Evolutionary conservation across 2,888 invertebrate species (phyloP), one percentile per base, ranked within the genome.

Genomic region (Cephonodes hylas): DNA sequence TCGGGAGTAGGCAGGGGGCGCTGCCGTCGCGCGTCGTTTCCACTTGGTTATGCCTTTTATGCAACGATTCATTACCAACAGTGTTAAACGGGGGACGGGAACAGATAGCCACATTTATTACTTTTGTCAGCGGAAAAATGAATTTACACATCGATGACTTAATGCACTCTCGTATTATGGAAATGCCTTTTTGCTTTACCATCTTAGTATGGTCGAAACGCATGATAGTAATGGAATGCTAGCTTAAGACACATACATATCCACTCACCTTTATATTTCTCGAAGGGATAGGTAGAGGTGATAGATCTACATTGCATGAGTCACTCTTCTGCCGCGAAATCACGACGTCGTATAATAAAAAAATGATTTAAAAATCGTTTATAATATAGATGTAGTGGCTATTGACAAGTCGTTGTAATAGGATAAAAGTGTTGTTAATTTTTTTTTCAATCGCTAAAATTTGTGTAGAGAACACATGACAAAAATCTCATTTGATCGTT

Each of bases 101-200:
- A 90, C 88, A 89, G 90, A 91, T 91, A 89, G 88, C 79, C 83
- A 81, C 89, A 86, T 90, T 91, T 91, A 91, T 91, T 89, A 86
- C 91, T 91, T 88, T 91, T 91, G 91, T 91, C 91, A 90, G 91
- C 91, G 86, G 88, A 90, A 91, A 91, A 91, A 89, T 90, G 88
- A 89, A 87, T 89, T 88, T 80, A 83, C 86, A 82, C 87, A 76
- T 76, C 84, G 78, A 82, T 77, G 81, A 74, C 72, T 83, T 75
- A 71, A 70, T 74, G 70, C 68, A 64, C 31, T 58, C 44, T 58
- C 63, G 48, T 45, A 60, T 42, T 23, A 22, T 25, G 58, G 46
- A 57, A 64, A 58, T 65, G 45, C 18, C 23, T 22, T 57, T 20
- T 57, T 22, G 23, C 10, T 57, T 57, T 20, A 65, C 65, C 70